phyloP scores from a whole-genome alignment of 1,140 invertebrate species.

The Rhyacophila brunnea region DNA sequence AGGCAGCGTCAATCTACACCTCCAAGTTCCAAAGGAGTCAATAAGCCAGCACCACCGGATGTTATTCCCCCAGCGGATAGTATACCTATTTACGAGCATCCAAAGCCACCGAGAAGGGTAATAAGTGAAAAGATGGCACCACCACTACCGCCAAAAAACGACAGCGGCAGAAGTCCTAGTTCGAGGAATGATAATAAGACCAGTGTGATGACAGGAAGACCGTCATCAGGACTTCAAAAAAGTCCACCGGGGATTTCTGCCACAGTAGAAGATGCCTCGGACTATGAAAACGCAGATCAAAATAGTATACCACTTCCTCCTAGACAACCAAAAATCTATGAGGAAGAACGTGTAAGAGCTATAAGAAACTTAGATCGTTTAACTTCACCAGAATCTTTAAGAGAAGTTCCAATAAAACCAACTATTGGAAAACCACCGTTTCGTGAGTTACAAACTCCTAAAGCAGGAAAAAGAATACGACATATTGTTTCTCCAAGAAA shows the following conservation, averaged over 20 bases:
- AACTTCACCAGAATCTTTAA: not conserved
- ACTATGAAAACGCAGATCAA: slow-evolving; percentile 43
- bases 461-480: slow-evolving; percentile 22
- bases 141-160: slow-evolving; percentile 62
- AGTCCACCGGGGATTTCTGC: slow-evolving; percentile 50
- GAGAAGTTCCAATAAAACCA: slow-evolving; percentile 1
- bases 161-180: slow-evolving; percentile 58
- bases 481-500: slow-evolving; percentile 7
- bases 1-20: slow-evolving; percentile 60
- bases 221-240: slow-evolving; percentile 30
- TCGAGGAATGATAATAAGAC: slow-evolving; percentile 41
- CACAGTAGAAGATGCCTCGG: slow-evolving; percentile 41
- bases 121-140: slow-evolving; percentile 41
- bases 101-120: slow-evolving; percentile 57
- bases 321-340: not conserved
- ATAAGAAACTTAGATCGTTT: not conserved
- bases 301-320: too few species aligned
- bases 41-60: slow-evolving; percentile 59
- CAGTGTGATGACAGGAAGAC: slow-evolving; percentile 14
- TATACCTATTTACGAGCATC: slow-evolving; percentile 59
- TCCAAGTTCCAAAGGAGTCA: slow-evolving; percentile 49
- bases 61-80: slow-evolving; percentile 58
- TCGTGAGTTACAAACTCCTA: slow-evolving; percentile 28
- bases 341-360: not conserved
- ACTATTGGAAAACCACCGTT: slow-evolving; percentile 11